Evolutionary conservation across 2,797 vertebrate species (phyloP).

Genomic region (Diglossa cyanea): DNA sequence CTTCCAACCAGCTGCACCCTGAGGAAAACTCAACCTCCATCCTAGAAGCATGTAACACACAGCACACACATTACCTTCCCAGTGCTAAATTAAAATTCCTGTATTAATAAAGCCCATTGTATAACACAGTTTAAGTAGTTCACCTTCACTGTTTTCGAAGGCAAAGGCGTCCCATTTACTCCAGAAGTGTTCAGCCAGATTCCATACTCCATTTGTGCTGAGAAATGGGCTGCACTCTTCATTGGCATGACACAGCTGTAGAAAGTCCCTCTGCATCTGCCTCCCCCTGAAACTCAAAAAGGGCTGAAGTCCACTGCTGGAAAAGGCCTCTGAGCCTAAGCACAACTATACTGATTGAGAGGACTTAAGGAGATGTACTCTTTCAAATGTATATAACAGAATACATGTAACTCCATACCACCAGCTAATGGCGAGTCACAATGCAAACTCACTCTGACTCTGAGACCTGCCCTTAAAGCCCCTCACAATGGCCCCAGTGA

Average conservation of each 20-base stretch:
- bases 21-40: background rate
- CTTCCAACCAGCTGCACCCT: background rate
- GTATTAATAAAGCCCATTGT: background rate
- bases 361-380: background rate
- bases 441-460: background rate
- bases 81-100: background rate
- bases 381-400: background rate
- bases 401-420: rapidly evolving
- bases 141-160: background rate
- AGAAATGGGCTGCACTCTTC: background rate
- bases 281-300: background rate
- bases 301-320: background rate
- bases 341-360: background rate
- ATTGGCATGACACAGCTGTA: background rate
- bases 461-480: background rate
- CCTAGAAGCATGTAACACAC: background rate
- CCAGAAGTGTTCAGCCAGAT: background rate
- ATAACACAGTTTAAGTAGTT: background rate
- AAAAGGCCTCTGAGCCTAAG: background rate
- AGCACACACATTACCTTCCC: background rate
- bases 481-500: background rate
- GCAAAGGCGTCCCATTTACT: background rate
- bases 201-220: background rate
- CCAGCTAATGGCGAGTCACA: background rate
- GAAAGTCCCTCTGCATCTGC: background rate